A percentile compares a stretch with the other conserved stretches of the same genome.
phyloP scores from a whole-genome alignment of 2,797 vertebrate species.

The Cossypha dichroa region DNA sequence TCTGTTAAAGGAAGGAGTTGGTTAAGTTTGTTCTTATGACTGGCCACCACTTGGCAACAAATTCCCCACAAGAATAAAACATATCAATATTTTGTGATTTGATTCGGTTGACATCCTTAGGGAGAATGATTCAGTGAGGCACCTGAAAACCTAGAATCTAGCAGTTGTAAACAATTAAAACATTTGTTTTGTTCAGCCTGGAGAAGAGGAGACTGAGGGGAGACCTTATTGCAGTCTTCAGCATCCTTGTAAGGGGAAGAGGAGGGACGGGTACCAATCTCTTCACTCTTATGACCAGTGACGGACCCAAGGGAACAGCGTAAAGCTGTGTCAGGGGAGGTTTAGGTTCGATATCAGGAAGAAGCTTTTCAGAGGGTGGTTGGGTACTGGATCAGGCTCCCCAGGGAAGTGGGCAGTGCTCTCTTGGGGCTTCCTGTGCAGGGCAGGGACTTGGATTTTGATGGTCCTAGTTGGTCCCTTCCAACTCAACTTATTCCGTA shows the following conservation, averaged over 20 bases:
- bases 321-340: background rate
- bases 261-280: background rate
- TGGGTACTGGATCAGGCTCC: background rate
- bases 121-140: background rate
- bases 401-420: background rate
- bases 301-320: rapidly evolving
- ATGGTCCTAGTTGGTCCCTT: background rate
- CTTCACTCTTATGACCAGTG: background rate
- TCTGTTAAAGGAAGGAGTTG: background rate
- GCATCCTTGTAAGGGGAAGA: rapidly evolving
- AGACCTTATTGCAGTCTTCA: background rate
- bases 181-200: background rate
- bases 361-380: background rate
- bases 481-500: background rate
- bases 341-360: background rate
- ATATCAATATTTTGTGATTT: background rate
- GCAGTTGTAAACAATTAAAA: background rate
- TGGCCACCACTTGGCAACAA: slow-evolving; percentile 1
- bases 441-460: background rate
- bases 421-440: background rate
- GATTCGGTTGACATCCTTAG: background rate
- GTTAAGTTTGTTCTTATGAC: background rate
- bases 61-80: background rate
- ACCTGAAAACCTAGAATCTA: background rate
- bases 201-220: background rate